Percentiles rank a stretch among this genome's conserved stretches.
Evolutionary conservation across 2,113 vertebrate genomes (phyloP).

Genomic region (Clarias magur): DNA sequence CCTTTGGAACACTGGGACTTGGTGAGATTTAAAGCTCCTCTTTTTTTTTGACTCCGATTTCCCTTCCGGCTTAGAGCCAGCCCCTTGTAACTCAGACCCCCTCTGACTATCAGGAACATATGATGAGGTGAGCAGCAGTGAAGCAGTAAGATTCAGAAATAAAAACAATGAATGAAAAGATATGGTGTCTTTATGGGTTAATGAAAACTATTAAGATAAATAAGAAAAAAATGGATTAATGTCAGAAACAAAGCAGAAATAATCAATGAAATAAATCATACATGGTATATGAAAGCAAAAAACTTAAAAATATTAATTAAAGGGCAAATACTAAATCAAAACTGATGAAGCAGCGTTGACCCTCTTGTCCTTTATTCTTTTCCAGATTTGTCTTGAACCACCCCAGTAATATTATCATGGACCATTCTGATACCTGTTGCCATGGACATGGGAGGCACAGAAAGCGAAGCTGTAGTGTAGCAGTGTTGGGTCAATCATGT

Average conservation of each 20-base stretch:
- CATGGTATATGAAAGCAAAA: slow-evolving; percentile 71
- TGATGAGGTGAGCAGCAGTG: slow-evolving; percentile 76
- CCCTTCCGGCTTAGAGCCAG: slow-evolving; percentile 83
- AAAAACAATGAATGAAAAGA: slow-evolving; percentile 76
- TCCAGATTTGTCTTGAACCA: background rate
- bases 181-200: slow-evolving; percentile 10
- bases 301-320: slow-evolving; percentile 44
- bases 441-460: slow-evolving; percentile 97
- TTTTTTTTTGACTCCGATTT: slow-evolving; percentile 97
- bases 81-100: slow-evolving; percentile 88
- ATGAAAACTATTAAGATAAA: slow-evolving; percentile 23
- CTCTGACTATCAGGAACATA: slow-evolving; percentile 89
- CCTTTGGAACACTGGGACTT: slow-evolving; percentile 85
- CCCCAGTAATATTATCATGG: background rate
- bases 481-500: slow-evolving; percentile 98
- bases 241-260: slow-evolving; percentile 69
- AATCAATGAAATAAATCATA: slow-evolving; percentile 73
- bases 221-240: slow-evolving; percentile 41
- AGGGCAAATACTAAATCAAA: slow-evolving; percentile 16
- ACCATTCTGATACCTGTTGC: slow-evolving; percentile 87
- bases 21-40: slow-evolving; percentile 87
- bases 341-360: background rate
- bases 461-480: slow-evolving; percentile 99
- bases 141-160: slow-evolving; percentile 79
- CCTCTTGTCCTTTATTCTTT: background rate